Conservation (phyloP, 1,140 invertebrate genomes). For the Drosophila burlai region DNA sequence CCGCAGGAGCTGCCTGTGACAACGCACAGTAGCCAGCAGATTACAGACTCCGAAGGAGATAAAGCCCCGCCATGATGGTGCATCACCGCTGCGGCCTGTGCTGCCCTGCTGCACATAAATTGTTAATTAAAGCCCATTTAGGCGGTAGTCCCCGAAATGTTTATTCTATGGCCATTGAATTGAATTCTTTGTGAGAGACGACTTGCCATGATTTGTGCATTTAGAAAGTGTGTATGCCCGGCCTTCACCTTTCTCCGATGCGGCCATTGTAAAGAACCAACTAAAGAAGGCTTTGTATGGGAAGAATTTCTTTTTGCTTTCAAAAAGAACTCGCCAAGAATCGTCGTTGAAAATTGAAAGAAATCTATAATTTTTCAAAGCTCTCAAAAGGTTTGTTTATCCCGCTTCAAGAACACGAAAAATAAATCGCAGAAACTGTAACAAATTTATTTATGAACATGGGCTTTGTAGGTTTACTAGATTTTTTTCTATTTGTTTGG, state of each 20-base stretch:
- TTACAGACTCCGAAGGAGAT: slow-evolving; percentile 42
- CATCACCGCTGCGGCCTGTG: slow-evolving; percentile 28
- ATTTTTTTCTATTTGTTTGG: slow-evolving; percentile 4
- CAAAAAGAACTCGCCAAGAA: slow-evolving; percentile 18
- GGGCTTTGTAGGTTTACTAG: slow-evolving; percentile 19
- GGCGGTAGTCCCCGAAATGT: slow-evolving; percentile 39
- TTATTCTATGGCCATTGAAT: slow-evolving; percentile 27
- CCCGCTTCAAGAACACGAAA: slow-evolving; percentile 16
- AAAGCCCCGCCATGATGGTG: slow-evolving; percentile 53
- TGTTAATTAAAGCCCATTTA: slow-evolving; percentile 75
- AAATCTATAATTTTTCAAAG: slow-evolving; percentile 47
- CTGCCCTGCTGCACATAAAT: slow-evolving; percentile 57
- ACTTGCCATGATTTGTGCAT: slow-evolving; percentile 58
- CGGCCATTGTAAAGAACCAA: slow-evolving; percentile 36
- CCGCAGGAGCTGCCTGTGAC: slow-evolving; percentile 55
- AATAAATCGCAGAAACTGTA: slow-evolving; percentile 46
- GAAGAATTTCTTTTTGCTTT: slow-evolving; percentile 27
- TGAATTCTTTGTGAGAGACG: slow-evolving; percentile 15
- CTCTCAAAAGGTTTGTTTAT: slow-evolving; percentile 33
- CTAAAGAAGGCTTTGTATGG: slow-evolving; percentile 18
- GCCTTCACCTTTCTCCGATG: slow-evolving; percentile 4
- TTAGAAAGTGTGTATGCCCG: slow-evolving; percentile 56
- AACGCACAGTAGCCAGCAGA: slow-evolving; percentile 67
- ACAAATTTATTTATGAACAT: slow-evolving; percentile 70
- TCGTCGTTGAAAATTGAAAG: slow-evolving; percentile 43